Conservation (phyloP, 2,113 vertebrate genomes). For the Lagopus leucura region DNA sequence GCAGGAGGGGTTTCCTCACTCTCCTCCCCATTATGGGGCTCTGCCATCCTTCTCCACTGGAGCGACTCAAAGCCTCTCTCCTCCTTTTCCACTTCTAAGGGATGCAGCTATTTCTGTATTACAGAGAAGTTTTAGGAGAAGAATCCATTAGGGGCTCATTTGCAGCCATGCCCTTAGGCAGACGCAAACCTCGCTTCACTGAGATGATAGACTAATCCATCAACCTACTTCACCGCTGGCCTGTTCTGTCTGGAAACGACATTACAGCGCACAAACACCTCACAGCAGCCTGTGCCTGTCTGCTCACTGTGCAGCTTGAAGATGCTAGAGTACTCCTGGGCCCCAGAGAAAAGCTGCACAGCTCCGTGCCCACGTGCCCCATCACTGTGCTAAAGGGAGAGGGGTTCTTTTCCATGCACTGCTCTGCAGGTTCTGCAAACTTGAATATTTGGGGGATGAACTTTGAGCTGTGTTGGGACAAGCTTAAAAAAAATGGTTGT, state of each 20-base stretch:
- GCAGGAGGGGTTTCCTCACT: neutral
- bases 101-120: slow-evolving; percentile 53
- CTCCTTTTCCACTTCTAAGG: neutral
- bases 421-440: neutral
- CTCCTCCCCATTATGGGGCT: neutral
- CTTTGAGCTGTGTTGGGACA: neutral
- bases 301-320: neutral
- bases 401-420: neutral
- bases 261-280: neutral
- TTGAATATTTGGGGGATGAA: neutral
- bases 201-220: slow-evolving; percentile 66
- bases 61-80: neutral
- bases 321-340: neutral
- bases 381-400: neutral
- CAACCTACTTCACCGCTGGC: slow-evolving; percentile 30
- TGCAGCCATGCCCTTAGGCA: slow-evolving; percentile 57
- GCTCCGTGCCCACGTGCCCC: fast-evolving
- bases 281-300: neutral
- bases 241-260: neutral
- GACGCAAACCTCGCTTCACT: neutral
- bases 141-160: slow-evolving; percentile 70
- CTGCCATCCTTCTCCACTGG: neutral
- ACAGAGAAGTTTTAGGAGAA: slow-evolving; percentile 49
- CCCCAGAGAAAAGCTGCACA: neutral
- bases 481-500: neutral